These are phyloP conservation scores for Coccyzus lansbergi DNA, from an alignment of 2,797 vertebrate species.

Conservation along the genomic window DNA sequence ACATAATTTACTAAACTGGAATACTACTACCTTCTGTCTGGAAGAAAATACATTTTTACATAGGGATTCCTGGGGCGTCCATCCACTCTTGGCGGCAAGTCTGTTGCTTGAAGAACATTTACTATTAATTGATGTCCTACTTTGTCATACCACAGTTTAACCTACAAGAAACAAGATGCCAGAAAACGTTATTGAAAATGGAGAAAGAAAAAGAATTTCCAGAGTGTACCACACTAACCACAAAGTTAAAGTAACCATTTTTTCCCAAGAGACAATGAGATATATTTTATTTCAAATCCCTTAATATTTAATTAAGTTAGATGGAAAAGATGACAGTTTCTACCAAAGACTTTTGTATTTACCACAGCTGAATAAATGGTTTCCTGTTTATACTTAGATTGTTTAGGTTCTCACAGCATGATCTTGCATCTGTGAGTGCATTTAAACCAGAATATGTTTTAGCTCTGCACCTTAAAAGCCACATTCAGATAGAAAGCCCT, in stretches of 20 bases:
- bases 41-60: constrained; percentile 99
- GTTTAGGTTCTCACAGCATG: not conserved
- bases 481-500: not conserved
- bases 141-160: constrained; percentile 98
- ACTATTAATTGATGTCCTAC: constrained; percentile 97
- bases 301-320: not conserved
- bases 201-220: not conserved
- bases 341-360: not conserved
- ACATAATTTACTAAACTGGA: not conserved
- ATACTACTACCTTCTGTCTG: constrained; percentile 89
- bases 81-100: constrained; percentile 89
- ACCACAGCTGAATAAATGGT: not conserved
- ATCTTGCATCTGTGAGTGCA: not conserved
- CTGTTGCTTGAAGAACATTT: constrained; percentile 97
- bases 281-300: not conserved
- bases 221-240: not conserved
- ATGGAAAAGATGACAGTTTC: not conserved
- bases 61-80: constrained; percentile 95
- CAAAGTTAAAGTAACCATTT: not conserved
- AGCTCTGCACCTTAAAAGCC: not conserved
- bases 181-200: constrained; percentile 18
- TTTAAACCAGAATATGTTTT: not conserved
- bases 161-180: constrained; percentile 75
- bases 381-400: not conserved
- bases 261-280: not conserved